Base-by-base conservation (phyloP, 2,797 vertebrate genomes). In the Morus bassanus region DNA sequence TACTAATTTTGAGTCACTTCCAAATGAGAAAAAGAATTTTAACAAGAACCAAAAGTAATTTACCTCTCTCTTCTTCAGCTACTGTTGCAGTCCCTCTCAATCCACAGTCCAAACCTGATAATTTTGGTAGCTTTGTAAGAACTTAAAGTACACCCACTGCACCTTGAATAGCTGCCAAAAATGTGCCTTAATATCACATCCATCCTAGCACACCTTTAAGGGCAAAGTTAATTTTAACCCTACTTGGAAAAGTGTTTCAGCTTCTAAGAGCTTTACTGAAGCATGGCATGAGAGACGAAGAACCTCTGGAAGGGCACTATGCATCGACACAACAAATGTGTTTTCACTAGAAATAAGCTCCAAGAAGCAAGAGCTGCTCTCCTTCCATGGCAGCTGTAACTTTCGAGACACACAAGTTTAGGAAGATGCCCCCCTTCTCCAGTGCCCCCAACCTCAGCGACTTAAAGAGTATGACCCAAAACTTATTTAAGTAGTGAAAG, bases 361-460 rank as follows among this genome's bases (percentile, higher is more conserved):
- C 57, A 24, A 13, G 53, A 50, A 60, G 33, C 6, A 2, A 2
- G 13, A 59, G 76, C 33, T 56, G 25, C 10, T 56, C 37, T 30
- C 39, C 33, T 53, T 41, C 16, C 3, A 10, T 25, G 10, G 37
- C 56, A 35, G 12, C 75, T 45, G 27, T 15, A 39, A 61, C 30
- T 43, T 18, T 5, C 4, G 45, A 64, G 77, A 74, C 10, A 13
- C 1, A 8, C 6, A 27, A 46, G 43, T 35, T 77, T 31, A 23
- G 31, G 57, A 48, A 45, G 50, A 69, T 9, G 33, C 8, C 37
- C 50, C 39, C 12, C 9, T 56, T 16, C 57, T 63, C 33, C 7
- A 2, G 7, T 25, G 33, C 5, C 8, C 7, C 21, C n/a, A 72
- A 9, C 8, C 48, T 48, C n/a, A 50, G 4, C 5, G 2, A n/a